These are phyloP conservation scores for Synanthedon formicaeformis DNA, from an alignment of 2,888 invertebrate species.

Conservation along the genomic window DNA sequence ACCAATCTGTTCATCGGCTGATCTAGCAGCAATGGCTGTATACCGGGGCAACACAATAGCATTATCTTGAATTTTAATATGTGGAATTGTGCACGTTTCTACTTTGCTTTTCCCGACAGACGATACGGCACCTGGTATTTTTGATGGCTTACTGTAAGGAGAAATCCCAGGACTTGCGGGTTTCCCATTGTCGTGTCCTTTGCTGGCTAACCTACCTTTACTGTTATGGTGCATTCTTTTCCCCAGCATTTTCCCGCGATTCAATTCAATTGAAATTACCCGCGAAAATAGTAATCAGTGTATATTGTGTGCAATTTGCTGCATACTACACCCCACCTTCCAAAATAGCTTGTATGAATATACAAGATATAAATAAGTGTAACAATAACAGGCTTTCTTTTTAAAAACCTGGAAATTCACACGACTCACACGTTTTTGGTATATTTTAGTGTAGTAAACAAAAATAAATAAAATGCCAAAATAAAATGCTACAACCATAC, in stretches of 20 bases:
- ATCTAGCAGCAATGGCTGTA: conserved; percentile 73
- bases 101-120: conserved; percentile 55
- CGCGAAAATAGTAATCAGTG: conserved; percentile 20
- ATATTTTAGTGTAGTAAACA: no score
- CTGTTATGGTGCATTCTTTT: conserved; percentile 66
- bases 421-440: no score
- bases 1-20: conserved; percentile 80
- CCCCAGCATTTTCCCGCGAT: conserved; percentile 60
- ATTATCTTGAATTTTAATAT: conserved; percentile 79
- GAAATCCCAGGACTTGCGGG: conserved; percentile 63
- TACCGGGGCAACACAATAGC: conserved; percentile 76
- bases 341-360: no score
- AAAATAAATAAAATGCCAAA: no score
- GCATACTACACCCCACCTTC: no score
- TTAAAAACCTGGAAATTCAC: no score
- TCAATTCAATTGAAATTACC: conserved; percentile 45
- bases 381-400: no score
- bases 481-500: neutral
- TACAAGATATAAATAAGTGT: no score
- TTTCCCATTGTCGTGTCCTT: conserved; percentile 61
- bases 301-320: no score
- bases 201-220: conserved; percentile 61
- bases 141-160: conserved; percentile 58
- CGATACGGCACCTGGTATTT: conserved; percentile 50
- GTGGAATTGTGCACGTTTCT: conserved; percentile 69